phyloP scores from a whole-genome alignment of 92 coral and sea anemone species.

The Meandrina meandrites region DNA sequence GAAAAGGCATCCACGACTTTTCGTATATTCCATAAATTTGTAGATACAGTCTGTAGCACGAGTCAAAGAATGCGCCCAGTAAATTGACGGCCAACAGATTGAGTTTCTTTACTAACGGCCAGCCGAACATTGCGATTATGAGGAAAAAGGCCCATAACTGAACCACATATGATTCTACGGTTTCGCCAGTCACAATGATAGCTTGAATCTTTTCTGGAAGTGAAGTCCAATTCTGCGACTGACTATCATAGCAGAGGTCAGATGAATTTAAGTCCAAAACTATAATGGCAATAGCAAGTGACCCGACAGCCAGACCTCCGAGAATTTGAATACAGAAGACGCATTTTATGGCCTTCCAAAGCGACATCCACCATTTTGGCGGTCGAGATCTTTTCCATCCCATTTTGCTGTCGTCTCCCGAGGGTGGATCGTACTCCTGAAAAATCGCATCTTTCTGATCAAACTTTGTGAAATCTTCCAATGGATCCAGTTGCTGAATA shows the following conservation, averaged over 20 bases:
- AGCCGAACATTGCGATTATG: conserved; percentile 29
- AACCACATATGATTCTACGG: neutral
- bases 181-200: neutral
- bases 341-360: conserved; percentile 28
- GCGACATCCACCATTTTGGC: conserved; percentile 10
- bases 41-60: conserved; percentile 39
- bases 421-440: conserved; percentile 58
- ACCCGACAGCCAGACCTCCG: conserved; percentile 46
- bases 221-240: neutral
- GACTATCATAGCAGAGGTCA: conserved; percentile 46
- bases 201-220: conserved; percentile 17
- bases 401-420: conserved; percentile 39
- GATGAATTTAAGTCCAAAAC: conserved; percentile 61
- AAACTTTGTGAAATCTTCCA: conserved; percentile 31
- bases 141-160: neutral
- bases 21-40: conserved; percentile 53
- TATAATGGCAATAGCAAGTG: conserved; percentile 29
- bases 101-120: conserved; percentile 47
- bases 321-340: conserved; percentile 58
- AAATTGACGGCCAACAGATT: conserved; percentile 48
- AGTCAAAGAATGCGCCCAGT: conserved; percentile 52
- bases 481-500: neutral
- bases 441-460: conserved; percentile 48
- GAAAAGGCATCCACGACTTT: conserved; percentile 40
- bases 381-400: conserved; percentile 56